Evolutionary conservation across 2,888 invertebrate species (phyloP).

Genomic region (Parapristionchus giblindavisi): DNA sequence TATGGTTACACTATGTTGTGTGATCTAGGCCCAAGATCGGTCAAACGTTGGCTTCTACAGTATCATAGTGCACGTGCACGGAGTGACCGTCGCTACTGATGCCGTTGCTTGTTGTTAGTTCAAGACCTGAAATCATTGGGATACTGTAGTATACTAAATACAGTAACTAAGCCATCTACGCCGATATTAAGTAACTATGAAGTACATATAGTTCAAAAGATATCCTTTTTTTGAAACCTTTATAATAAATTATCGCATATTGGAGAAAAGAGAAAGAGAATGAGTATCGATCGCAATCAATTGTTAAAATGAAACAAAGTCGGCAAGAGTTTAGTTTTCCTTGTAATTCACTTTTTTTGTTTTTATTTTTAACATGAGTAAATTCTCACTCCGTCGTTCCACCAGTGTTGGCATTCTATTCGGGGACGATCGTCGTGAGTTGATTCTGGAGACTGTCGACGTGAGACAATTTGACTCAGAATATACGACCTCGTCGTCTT

Average conservation of each 20-base stretch:
- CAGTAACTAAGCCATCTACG: too few species aligned
- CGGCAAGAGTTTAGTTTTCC: too few species aligned
- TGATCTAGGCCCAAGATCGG: not conserved
- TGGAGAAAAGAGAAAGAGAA: too few species aligned
- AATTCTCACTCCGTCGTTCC: conserved; percentile 24
- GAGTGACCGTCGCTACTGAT: conserved; percentile 26
- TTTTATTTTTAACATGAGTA: too few species aligned
- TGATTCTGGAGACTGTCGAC: not conserved
- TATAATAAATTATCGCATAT: too few species aligned
- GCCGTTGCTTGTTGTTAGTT: conserved; percentile 14
- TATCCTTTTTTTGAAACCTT: too few species aligned
- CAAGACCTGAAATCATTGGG: conserved; percentile 29
- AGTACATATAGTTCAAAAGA: not conserved
- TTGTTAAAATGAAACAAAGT: too few species aligned
- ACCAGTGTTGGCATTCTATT: conserved; percentile 3
- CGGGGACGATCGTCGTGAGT: not conserved
- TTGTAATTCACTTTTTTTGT: too few species aligned
- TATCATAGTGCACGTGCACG: conserved; percentile 43
- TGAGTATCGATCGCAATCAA: too few species aligned
- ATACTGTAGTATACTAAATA: too few species aligned
- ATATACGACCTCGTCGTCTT: conserved; percentile 27
- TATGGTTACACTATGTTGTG: too few species aligned
- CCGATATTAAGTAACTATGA: not conserved
- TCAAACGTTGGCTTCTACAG: conserved; percentile 44
- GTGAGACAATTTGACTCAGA: conserved; percentile 34